Base-by-base conservation (phyloP, 2,797 vertebrate species). In the Vultur gryphus region DNA sequence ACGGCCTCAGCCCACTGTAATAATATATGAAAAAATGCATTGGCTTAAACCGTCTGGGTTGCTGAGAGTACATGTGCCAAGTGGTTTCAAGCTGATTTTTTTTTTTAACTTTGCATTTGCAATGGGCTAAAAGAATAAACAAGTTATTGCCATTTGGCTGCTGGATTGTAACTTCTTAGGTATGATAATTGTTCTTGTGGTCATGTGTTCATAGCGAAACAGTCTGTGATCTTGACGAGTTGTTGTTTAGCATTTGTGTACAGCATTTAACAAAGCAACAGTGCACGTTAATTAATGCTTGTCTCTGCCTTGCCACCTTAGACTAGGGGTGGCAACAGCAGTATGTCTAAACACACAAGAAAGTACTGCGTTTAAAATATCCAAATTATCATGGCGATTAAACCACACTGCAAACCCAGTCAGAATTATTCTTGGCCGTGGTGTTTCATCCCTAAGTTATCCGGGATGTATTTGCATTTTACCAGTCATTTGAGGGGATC, bases 381-480 rank as follows among this genome's bases (percentile, higher is more conserved):
- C 39, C 51, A 10, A 23, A 26, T 82, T 3, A 14, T 64, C 16
- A 15, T 15, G 51, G 41, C 16, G 1, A 9, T 70, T 23, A 44
- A 88, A 85, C 24, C 52, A 24, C 57, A 3, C 52, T 83, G 44
- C 69, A 61, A 16, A 44, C 3, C 8, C 59, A 29, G 49, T 15
- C 77, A 66, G 70, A 39, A 33, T 49, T 16, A 13, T 43, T 76
- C 54, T 83, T 72, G 65, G 84, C 89, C 84, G 82, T 35, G 80
- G 4, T 5, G 5, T 79, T 65, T 64, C 46, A 16, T 11, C 66
- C 55, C 70, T 51, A 3, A 80, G 8, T 33, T 59, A 3, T 43
- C 79, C 84, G 85, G 82, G 82, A 92, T 87, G 93, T 81, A 16
- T 85, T 79, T 93, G 69, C 65, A 33, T 87, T 82, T 58, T 87